Evolutionary conservation across 2,888 invertebrate genomes (phyloP), one percentile per base, ranked within the genome.

Genomic region (Lacanobia wlatinum): DNA sequence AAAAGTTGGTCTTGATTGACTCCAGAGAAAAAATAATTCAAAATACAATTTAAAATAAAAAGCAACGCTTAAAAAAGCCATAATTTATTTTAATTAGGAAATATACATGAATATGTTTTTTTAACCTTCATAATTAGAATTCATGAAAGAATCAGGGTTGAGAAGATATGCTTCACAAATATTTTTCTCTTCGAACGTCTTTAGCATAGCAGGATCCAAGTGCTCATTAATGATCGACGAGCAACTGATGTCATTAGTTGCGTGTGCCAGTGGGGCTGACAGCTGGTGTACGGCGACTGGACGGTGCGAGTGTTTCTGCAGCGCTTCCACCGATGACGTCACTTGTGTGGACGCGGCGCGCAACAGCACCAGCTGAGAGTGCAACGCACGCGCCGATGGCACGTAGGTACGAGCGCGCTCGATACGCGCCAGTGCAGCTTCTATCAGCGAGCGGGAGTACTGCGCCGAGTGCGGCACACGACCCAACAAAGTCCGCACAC

Each of bases 401-500:
- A 70, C 75, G 76, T 88, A 84, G 3, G 48, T 23, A 9, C 84
- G 85, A 18, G 85, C 83, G 64, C 87, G 79, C 56, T 64, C 61
- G 4, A 92, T 71, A 52, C 90, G 88, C 8, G 80, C 81, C 55
- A 90, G 86, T 0, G 89, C 89, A 0, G 87, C 82, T 61, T 90
- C 87, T 21, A 92, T 88, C 0, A 89, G 63, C 7, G 87, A 78
- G n/a, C 84, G 84, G 0, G 88, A 86, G 58, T 92, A 93, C 75
- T 91, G 89, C 9, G 82, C 80, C 3, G 92, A 90, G 55, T 88
- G 84, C 0, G 87, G 55, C 1, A 92, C 88, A 23, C 80, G 84
- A 1, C 89, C 89, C 5, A 85, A 79, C 16, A 92, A 59, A 4
- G 73, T 76, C 6, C 73, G 84, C 12, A 91, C 80, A 53, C 89